Conservation (phyloP, 1,140 invertebrate species). For the Scaptomyza montana region DNA sequence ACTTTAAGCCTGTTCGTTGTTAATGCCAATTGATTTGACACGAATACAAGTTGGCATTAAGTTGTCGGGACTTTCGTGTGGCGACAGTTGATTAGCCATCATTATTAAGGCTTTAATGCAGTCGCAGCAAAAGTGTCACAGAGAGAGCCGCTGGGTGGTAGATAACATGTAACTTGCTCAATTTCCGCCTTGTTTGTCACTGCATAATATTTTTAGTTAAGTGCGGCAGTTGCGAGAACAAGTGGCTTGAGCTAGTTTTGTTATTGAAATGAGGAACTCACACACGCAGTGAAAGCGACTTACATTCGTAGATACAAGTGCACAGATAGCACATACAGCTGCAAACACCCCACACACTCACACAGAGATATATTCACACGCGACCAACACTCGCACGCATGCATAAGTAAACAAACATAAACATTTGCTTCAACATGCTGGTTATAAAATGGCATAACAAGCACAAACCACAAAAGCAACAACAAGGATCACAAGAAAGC, state of each 20-base stretch:
- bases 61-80: slow-evolving; percentile 43
- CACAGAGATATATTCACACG: slow-evolving; percentile 18
- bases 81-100: slow-evolving; percentile 59
- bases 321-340: slow-evolving; percentile 29
- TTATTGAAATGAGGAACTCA: slow-evolving; percentile 73
- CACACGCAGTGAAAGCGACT: slow-evolving; percentile 13
- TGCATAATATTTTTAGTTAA: slow-evolving; percentile 78
- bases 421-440: slow-evolving; percentile 76
- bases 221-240: slow-evolving; percentile 79
- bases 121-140: neutral
- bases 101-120: slow-evolving; percentile 34
- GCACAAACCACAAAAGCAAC: slow-evolving; percentile 67
- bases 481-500: slow-evolving; percentile 21
- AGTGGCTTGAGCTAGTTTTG: slow-evolving; percentile 77
- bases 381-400: slow-evolving; percentile 69
- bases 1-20: slow-evolving; percentile 57
- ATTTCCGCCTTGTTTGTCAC: slow-evolving; percentile 61
- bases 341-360: slow-evolving; percentile 33
- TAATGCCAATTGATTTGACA: slow-evolving; percentile 73
- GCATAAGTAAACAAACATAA: slow-evolving; percentile 81
- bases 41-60: slow-evolving; percentile 68
- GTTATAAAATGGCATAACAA: slow-evolving; percentile 80
- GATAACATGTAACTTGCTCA: slow-evolving; percentile 27
- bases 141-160: no score
- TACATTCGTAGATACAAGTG: slow-evolving; percentile 39